A percentile compares a stretch with the other conserved stretches of the same genome.
phyloP scores from a whole-genome alignment of 2,888 invertebrate genomes.

The Panzeria rudis region DNA sequence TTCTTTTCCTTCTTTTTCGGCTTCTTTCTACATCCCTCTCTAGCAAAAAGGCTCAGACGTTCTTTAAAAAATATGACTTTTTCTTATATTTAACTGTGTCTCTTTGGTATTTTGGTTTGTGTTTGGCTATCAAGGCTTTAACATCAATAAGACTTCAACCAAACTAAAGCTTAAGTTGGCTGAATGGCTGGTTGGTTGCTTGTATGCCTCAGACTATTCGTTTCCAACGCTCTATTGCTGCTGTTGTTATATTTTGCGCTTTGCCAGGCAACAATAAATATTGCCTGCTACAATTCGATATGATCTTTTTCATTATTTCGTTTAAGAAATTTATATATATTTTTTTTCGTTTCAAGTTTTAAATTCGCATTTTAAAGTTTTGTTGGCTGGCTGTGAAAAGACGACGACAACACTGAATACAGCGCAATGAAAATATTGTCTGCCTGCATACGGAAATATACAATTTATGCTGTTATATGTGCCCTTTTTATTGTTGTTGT shows the following conservation, averaged over 20 bases:
- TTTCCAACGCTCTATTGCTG: slow-evolving; percentile 21
- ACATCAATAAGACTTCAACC: slow-evolving; percentile 45
- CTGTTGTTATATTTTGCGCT: slow-evolving; percentile 71
- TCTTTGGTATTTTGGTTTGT: slow-evolving; percentile 1
- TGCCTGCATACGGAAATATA: slow-evolving; percentile 68
- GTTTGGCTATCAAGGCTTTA: slow-evolving; percentile 62
- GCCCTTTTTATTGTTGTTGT: slow-evolving; percentile 47
- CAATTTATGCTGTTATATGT: slow-evolving; percentile 65
- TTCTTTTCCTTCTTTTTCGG: not conserved
- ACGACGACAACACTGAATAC: slow-evolving; percentile 35
- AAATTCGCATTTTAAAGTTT: slow-evolving; percentile 50
- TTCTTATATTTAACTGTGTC: not conserved
- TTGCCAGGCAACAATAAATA: slow-evolving; percentile 69
- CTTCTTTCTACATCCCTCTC: not conserved
- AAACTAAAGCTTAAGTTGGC: slow-evolving; percentile 31
- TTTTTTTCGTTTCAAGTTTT: slow-evolving; percentile 47
- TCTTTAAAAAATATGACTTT: slow-evolving; percentile 40
- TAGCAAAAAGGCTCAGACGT: not conserved
- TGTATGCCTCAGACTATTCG: not conserved
- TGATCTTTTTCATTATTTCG: slow-evolving; percentile 73
- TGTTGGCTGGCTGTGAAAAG: slow-evolving; percentile 28
- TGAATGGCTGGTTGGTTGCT: not conserved
- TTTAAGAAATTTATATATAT: slow-evolving; percentile 3
- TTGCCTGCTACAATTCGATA: slow-evolving; percentile 76
- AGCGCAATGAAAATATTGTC: slow-evolving; percentile 51